Base-by-base conservation (phyloP, 1,140 invertebrate genomes). In the Hyphantria cunea region DNA sequence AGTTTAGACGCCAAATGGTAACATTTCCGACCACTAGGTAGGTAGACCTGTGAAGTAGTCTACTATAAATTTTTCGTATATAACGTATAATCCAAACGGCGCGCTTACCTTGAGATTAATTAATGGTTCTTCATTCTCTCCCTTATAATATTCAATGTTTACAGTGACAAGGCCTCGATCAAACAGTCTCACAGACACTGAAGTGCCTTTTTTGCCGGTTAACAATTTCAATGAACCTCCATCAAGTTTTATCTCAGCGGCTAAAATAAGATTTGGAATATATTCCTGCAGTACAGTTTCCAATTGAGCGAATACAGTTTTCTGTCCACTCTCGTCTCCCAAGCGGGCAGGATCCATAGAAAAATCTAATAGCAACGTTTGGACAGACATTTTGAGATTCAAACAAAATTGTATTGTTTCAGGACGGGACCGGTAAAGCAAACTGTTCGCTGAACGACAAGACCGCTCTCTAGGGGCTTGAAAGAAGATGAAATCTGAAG, bases 321-420 rank as follows among this genome's bases (percentile, higher is more conserved):
- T 94, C 54, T 94, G 90, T 66, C 95, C 93, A 54, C 91, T 92
- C 61, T 94, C 91, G 75, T 95, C 94, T 45, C 89, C 91, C 25
- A 96, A 91, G 37, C 93, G 92, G 42, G 92, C 92, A 5, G 94
- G 91, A 68, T 96, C 94, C 50, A 97, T 90, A 3, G 95, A 94
- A 78, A 97, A 96, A 92, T 97, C 96, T 64, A 97, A 85, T 39
- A 96, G 89, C 72, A 96, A 93, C 41, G 95, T 96, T 84, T 96
- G 94, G n/a, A 94, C 95, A 70, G 95, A 94, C 96, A 96, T 96
- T 66, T 72, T 80, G 33, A 61, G 44, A 68, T 66, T 62, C 51
- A n/a, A 44, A 60, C 12, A 47, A 56, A 58, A 3, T 58, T 49
- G 33, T 12, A 58, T 33, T 39, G 45, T 39, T 39, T 58, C 37